These are phyloP conservation scores for Strigops habroptila DNA, from an alignment of 2,113 vertebrate species.

Conservation along the genomic window DNA sequence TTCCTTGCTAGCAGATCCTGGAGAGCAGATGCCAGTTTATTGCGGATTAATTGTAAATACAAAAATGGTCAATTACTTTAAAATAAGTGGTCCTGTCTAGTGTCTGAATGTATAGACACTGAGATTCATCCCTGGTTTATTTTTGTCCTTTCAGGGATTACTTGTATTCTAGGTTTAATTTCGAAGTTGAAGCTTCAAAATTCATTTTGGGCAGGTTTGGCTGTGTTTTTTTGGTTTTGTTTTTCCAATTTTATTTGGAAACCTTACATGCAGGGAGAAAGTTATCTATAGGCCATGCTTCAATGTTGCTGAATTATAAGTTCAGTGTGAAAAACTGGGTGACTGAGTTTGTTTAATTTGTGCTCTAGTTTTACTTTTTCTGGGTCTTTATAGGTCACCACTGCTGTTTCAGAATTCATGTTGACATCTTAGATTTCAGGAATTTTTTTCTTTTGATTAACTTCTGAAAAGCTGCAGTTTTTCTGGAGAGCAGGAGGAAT, in stretches of 20 bases:
- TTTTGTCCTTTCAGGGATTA: neutral
- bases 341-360: neutral
- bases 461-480: neutral
- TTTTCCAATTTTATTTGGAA: neutral
- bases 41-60: neutral
- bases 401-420: neutral
- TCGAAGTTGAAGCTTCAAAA: neutral
- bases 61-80: neutral
- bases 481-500: rapidly evolving
- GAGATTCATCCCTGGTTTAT: neutral
- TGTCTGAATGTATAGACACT: neutral
- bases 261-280: rapidly evolving
- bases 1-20: too few relatives aligned
- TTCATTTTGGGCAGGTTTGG: neutral
- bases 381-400: neutral
- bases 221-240: neutral
- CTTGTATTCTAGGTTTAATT: neutral
- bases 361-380: neutral
- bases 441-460: neutral
- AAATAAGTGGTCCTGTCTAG: neutral
- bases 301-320: neutral
- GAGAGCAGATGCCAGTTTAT: neutral
- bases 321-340: neutral
- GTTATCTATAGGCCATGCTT: rapidly evolving
- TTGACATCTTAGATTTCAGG: neutral